These are phyloP conservation scores for Thymelicus lineola DNA, from an alignment of 2,888 invertebrate genomes.

Conservation along the genomic window DNA sequence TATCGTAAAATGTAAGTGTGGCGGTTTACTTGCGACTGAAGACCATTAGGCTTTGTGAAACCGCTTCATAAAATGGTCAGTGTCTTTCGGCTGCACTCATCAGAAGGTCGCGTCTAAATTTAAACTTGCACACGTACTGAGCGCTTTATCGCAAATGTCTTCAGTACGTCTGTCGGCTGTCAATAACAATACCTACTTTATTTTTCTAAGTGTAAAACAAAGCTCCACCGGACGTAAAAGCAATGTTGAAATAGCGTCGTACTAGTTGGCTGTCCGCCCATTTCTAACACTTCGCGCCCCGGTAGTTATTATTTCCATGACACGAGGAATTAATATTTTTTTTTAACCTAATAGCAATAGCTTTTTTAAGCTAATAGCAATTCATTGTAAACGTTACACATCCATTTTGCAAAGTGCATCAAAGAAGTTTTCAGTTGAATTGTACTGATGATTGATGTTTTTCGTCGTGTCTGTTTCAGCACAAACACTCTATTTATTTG, in stretches of 20 bases:
- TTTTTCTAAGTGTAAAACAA: constrained; percentile 52
- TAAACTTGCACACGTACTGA: constrained; percentile 34
- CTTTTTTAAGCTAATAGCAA: constrained; percentile 43
- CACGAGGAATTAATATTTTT: constrained; percentile 48
- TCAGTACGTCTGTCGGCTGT: constrained; percentile 42
- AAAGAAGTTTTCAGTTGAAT: constrained; percentile 15
- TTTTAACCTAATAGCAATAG: constrained; percentile 42
- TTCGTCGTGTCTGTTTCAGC: neutral
- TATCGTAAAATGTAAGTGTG: constrained; percentile 9
- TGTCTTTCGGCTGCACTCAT: constrained; percentile 5
- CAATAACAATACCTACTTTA: constrained; percentile 48
- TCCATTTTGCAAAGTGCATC: constrained; percentile 21
- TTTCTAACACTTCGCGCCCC: constrained; percentile 66
- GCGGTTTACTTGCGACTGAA: constrained; percentile 17
- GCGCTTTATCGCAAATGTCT: constrained; percentile 38
- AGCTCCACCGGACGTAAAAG: constrained; percentile 55
- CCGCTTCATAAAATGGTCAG: constrained; percentile 17
- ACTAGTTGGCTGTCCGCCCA: constrained; percentile 72
- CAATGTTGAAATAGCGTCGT: constrained; percentile 69
- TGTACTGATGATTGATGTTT: neutral
- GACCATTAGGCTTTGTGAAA: constrained; percentile 4
- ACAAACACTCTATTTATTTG: neutral
- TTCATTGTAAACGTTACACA: constrained; percentile 34
- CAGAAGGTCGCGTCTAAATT: constrained; percentile 28
- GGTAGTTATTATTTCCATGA: constrained; percentile 52